Conservation (phyloP, 2,797 vertebrate species). For the Enteromius fasciolatus region DNA sequence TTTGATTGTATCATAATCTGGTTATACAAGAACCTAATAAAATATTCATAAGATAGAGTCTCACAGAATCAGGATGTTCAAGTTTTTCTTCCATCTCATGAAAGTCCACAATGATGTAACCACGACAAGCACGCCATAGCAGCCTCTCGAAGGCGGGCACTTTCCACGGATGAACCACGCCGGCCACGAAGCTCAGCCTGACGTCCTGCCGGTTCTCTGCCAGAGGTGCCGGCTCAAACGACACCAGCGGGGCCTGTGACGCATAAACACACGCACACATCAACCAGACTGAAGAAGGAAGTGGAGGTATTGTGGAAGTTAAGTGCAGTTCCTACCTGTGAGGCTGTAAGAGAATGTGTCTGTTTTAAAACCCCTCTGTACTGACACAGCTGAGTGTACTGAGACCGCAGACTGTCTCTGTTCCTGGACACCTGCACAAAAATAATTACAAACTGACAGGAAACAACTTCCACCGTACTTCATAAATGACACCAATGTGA, state of each 20-base stretch:
- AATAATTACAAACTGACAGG: not conserved
- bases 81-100: slow-evolving; percentile 78
- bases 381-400: slow-evolving; percentile 72
- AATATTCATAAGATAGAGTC: no score
- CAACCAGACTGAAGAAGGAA: not conserved
- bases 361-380: slow-evolving; percentile 77
- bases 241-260: slow-evolving; percentile 36
- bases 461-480: not conserved
- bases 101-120: slow-evolving; percentile 86
- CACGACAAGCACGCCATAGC: slow-evolving; percentile 84
- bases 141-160: slow-evolving; percentile 82
- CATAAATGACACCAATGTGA: not conserved
- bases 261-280: not conserved
- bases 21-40: no score
- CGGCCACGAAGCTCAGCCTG: slow-evolving; percentile 78
- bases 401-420: slow-evolving; percentile 73
- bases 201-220: slow-evolving; percentile 57
- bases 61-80: slow-evolving; percentile 29
- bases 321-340: slow-evolving; percentile 57
- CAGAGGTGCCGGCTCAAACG: slow-evolving; percentile 47
- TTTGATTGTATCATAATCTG: not conserved
- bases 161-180: slow-evolving; percentile 81
- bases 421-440: slow-evolving; percentile 62
- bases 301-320: not conserved
- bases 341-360: slow-evolving; percentile 72